Evolutionary conservation across 2,888 invertebrate genomes (phyloP).

Genomic region (Scotopteryx bipunctaria): DNA sequence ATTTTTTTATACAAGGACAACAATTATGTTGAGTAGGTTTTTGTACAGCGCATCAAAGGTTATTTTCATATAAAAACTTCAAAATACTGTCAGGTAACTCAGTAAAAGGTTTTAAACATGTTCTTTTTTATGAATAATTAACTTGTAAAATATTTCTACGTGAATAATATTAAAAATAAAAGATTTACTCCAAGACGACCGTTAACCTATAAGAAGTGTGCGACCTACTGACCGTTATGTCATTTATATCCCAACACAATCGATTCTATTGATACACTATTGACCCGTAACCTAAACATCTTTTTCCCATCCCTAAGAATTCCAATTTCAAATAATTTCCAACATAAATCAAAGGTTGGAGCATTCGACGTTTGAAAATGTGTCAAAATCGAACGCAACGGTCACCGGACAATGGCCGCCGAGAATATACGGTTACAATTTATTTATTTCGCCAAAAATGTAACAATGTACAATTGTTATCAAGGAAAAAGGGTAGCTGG

Average conservation of each 20-base stretch:
- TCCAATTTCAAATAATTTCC: conserved; percentile 60
- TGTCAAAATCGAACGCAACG: conserved; percentile 75
- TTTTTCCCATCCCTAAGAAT: conserved; percentile 59
- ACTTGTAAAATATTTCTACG: too few relatives aligned
- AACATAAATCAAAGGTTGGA: conserved; percentile 77
- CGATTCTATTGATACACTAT: conserved; percentile 72
- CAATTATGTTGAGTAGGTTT: too few relatives aligned
- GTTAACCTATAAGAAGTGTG: conserved; percentile 76
- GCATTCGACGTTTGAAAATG: conserved; percentile 70
- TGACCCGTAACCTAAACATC: conserved; percentile 76
- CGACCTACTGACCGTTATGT: conserved; percentile 73
- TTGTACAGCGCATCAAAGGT: too few relatives aligned
- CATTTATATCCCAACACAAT: conserved; percentile 62
- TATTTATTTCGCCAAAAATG: conserved; percentile 72
- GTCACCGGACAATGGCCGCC: conserved; percentile 63
- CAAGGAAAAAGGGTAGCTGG: conserved; percentile 80
- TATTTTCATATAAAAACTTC: too few relatives aligned
- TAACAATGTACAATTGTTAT: conserved; percentile 81
- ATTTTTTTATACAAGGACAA: too few relatives aligned
- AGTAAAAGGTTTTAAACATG: too few relatives aligned
- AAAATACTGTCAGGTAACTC: too few relatives aligned
- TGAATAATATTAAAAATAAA: neutral
- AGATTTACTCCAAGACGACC: conserved; percentile 40
- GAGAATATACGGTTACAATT: conserved; percentile 66
- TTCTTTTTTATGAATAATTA: too few relatives aligned